phyloP scores from a whole-genome alignment of 1,140 invertebrate species.

The Musca domestica region DNA sequence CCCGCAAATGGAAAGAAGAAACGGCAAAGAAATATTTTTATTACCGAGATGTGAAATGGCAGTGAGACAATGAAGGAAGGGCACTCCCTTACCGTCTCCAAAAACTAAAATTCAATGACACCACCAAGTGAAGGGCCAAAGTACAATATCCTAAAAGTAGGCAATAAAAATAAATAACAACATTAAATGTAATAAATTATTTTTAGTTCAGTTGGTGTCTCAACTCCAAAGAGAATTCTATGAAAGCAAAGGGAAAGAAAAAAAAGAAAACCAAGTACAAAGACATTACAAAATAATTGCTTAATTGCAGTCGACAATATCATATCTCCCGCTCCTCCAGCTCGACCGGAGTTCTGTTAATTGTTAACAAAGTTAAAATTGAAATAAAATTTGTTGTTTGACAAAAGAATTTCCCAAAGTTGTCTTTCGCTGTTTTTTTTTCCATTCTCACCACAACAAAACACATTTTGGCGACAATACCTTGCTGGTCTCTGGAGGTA shows the following conservation, averaged over 20 bases:
- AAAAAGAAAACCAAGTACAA: neutral
- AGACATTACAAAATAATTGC: conserved; percentile 25
- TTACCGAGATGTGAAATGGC: too few relatives aligned
- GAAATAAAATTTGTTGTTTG: conserved; percentile 11
- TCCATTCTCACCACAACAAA: neutral
- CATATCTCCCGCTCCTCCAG: too few relatives aligned
- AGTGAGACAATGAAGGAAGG: too few relatives aligned
- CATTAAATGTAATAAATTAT: conserved; percentile 27
- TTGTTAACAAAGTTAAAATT: conserved; percentile 15
- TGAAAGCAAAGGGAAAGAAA: neutral
- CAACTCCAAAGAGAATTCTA: too few relatives aligned
- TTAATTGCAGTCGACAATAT: conserved; percentile 24
- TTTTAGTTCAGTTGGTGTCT: neutral
- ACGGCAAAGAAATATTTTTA: neutral
- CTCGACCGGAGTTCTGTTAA: too few relatives aligned
- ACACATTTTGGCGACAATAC: neutral
- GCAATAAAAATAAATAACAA: conserved; percentile 30
- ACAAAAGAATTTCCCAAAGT: neutral
- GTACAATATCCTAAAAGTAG: conserved; percentile 15
- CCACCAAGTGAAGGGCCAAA: neutral
- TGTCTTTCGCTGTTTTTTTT: neutral
- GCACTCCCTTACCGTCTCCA: too few relatives aligned
- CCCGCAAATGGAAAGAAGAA: neutral
- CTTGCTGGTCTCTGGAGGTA: neutral
- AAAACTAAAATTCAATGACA: too few relatives aligned